A percentile compares a stretch with the other conserved stretches of the same genome.
Conservation (phyloP, 1,140 invertebrate species). For the Panagrolaimus sp. region DNA sequence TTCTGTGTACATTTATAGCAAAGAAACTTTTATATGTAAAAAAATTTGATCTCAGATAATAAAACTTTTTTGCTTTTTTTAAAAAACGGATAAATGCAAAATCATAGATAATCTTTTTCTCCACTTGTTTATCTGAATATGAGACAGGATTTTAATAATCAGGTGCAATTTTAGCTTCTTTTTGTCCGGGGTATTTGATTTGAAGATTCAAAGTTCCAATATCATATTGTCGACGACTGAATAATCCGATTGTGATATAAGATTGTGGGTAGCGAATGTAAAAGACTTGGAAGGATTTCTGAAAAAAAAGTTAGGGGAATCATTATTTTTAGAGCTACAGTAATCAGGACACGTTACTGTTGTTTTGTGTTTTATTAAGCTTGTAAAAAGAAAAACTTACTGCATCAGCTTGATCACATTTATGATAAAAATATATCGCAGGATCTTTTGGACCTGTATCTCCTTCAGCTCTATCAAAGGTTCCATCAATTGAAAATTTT, state of each 20-base stretch:
- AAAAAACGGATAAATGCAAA: no score
- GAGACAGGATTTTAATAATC: no score
- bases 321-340: no score
- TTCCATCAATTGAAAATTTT: slow-evolving; percentile 21
- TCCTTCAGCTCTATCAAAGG: slow-evolving; percentile 17
- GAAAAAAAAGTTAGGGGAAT: neutral
- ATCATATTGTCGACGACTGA: slow-evolving; percentile 25
- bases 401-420: slow-evolving; percentile 5
- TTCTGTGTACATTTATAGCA: slow-evolving; percentile 3
- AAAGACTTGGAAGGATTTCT: neutral
- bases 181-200: slow-evolving; percentile 23
- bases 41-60: neutral
- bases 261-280: slow-evolving; percentile 7
- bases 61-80: neutral
- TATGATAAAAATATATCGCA: slow-evolving; percentile 21
- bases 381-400: neutral
- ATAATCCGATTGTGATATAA: slow-evolving; percentile 19
- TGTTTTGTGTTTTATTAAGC: neutral
- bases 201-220: slow-evolving; percentile 22
- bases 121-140: no score
- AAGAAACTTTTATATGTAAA: neutral
- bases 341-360: no score
- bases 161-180: neutral
- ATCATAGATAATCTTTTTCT: no score
- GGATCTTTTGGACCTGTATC: slow-evolving; percentile 21